phyloP scores from a whole-genome alignment of 2,113 vertebrate genomes.

The Epinephelus moara region DNA sequence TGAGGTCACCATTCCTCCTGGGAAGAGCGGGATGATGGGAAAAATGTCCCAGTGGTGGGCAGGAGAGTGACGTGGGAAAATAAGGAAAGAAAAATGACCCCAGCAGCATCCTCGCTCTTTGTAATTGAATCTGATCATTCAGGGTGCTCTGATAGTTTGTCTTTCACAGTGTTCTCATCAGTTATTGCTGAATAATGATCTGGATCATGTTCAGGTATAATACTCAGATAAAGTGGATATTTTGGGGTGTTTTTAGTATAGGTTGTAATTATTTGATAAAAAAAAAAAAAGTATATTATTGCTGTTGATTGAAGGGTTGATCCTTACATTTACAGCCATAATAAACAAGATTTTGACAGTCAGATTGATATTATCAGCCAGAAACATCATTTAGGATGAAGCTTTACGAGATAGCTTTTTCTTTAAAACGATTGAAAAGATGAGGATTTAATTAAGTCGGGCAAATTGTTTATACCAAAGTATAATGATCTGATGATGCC shows the following conservation, averaged over 20 bases:
- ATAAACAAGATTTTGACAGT: background rate
- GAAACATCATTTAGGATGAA: background rate
- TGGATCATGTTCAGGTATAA: background rate
- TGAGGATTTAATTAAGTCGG: background rate
- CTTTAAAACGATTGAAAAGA: background rate
- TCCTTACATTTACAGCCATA: no score
- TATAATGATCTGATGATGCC: background rate
- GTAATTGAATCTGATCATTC: slow-evolving; percentile 11
- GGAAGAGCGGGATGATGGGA: slow-evolving; percentile 12
- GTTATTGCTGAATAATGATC: background rate
- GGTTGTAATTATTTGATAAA: background rate
- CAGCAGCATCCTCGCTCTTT: slow-evolving; percentile 19
- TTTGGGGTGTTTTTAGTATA: background rate
- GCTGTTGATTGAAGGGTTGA: no score
- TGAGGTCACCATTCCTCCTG: slow-evolving; percentile 28
- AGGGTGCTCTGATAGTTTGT: slow-evolving; percentile 1
- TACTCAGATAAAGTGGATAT: background rate
- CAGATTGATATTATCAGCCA: background rate
- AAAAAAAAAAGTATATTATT: no score
- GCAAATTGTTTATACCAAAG: background rate
- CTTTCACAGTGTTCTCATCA: background rate
- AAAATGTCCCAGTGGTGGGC: slow-evolving; percentile 25
- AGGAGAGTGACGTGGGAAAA: slow-evolving; percentile 9
- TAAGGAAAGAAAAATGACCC: slow-evolving; percentile 32
- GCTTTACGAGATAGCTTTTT: background rate